phyloP scores from a whole-genome alignment of 2,888 invertebrate species.

The Charanyca ferruginea region DNA sequence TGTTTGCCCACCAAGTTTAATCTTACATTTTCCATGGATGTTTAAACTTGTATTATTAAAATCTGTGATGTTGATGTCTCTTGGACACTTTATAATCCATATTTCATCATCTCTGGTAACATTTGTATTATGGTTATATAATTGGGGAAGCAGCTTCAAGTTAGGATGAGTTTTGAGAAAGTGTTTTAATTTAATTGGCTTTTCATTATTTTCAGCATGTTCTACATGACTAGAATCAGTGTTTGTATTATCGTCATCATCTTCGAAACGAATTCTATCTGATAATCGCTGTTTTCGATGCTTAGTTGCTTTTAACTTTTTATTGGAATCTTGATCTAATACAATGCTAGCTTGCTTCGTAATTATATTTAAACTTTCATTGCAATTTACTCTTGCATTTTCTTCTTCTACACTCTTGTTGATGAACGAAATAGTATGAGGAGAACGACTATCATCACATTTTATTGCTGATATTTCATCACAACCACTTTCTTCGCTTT shows the following conservation, averaged over 20 bases:
- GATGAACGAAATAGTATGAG: slow-evolving; percentile 44
- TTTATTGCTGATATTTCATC: slow-evolving; percentile 64
- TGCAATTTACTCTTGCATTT: slow-evolving; percentile 12
- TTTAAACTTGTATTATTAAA: slow-evolving; percentile 71
- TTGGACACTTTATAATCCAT: slow-evolving; percentile 80
- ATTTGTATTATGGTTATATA: slow-evolving; percentile 45
- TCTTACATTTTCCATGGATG: slow-evolving; percentile 76
- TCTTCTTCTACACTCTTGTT: slow-evolving; percentile 29
- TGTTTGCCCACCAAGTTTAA: slow-evolving; percentile 79
- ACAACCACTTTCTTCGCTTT: slow-evolving; percentile 38
- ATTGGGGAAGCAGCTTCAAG: slow-evolving; percentile 64
- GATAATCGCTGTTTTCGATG: slow-evolving; percentile 68
- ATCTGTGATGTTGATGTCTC: slow-evolving; percentile 71
- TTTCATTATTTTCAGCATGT: slow-evolving; percentile 26
- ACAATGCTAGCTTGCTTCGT: slow-evolving; percentile 7
- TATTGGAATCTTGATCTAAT: neutral
- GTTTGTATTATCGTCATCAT: slow-evolving; percentile 64
- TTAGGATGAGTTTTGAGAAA: slow-evolving; percentile 71
- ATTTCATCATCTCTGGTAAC: slow-evolving; percentile 79
- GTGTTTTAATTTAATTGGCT: slow-evolving; percentile 66
- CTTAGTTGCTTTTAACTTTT: slow-evolving; percentile 14
- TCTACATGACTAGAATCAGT: slow-evolving; percentile 13
- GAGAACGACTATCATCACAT: slow-evolving; percentile 49
- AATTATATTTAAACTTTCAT: slow-evolving; percentile 29
- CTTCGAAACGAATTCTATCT: slow-evolving; percentile 80